phyloP scores from a whole-genome alignment of 1,140 invertebrate genomes.

The Listronotus oregonensis region DNA sequence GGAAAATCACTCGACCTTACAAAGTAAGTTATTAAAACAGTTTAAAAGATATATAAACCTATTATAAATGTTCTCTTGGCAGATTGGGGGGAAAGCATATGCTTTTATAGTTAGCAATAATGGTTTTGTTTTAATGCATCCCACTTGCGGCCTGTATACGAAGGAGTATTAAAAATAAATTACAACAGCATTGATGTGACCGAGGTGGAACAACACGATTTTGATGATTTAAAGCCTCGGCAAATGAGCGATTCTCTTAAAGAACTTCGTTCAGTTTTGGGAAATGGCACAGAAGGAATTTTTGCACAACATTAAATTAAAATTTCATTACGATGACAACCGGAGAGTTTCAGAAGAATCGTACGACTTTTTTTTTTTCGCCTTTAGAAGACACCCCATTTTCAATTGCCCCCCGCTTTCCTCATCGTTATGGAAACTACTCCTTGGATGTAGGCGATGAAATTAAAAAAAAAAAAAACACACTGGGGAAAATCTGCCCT shows the following conservation, averaged over 20 bases:
- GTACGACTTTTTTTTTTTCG: constrained; percentile 84
- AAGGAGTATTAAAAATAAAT: constrained; percentile 81
- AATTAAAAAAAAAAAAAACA: constrained; percentile 68
- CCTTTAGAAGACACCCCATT: constrained; percentile 84
- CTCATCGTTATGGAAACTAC: constrained; percentile 76
- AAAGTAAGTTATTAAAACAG: constrained; percentile 65
- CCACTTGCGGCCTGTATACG: constrained; percentile 73
- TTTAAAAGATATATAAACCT: too few relatives aligned
- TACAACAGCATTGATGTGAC: constrained; percentile 96
- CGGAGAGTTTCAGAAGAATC: constrained; percentile 78
- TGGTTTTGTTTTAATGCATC: constrained; percentile 87
- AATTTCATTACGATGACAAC: constrained; percentile 81
- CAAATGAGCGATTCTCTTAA: constrained; percentile 54
- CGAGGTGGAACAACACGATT: constrained; percentile 86
- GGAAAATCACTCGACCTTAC: constrained; percentile 82
- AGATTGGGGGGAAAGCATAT: constrained; percentile 95
- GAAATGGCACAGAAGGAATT: constrained; percentile 70
- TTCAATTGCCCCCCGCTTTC: constrained; percentile 80
- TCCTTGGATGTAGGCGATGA: constrained; percentile 75
- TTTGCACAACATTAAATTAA: constrained; percentile 71
- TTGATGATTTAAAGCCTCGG: constrained; percentile 60
- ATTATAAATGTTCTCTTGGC: constrained; percentile 46
- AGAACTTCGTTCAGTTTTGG: constrained; percentile 72
- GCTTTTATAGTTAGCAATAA: constrained; percentile 96
- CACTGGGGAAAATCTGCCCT: constrained; percentile 68